Evolutionary conservation across 2,113 vertebrate genomes (phyloP).

Genomic region (Anarrhichthys ocellatus): DNA sequence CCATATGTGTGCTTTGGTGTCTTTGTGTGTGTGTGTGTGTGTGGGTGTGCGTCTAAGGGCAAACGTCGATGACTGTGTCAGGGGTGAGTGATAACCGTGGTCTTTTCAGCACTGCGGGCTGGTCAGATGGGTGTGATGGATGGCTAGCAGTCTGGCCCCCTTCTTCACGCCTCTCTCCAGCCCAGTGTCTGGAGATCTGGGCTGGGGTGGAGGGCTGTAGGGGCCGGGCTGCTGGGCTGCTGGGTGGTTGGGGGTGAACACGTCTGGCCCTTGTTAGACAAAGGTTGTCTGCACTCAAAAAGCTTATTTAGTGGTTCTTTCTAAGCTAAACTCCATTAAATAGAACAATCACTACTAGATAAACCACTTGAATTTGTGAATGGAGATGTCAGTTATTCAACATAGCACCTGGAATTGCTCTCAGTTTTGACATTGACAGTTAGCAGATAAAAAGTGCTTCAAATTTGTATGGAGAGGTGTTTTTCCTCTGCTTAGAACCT

Average conservation of each 20-base stretch:
- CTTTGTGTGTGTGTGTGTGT: conserved; percentile 27
- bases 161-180: conserved; percentile 55
- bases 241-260: conserved; percentile 44
- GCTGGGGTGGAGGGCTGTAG: conserved; percentile 38
- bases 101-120: conserved; percentile 74
- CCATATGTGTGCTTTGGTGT: conserved; percentile 41
- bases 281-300: conserved; percentile 34
- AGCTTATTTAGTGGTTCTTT: conserved; percentile 4
- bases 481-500: background rate
- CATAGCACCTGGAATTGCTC: conserved; percentile 20
- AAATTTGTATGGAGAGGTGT: background rate
- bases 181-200: conserved; percentile 61
- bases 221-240: conserved; percentile 6
- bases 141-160: conserved; percentile 69
- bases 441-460: conserved; percentile 9
- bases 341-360: background rate
- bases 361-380: conserved; percentile 34
- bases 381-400: conserved; percentile 19
- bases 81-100: conserved; percentile 82
- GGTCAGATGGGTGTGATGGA: conserved; percentile 79
- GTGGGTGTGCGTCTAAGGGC: conserved; percentile 46
- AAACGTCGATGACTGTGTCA: conserved; percentile 78
- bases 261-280: conserved; percentile 45
- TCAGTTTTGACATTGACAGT: conserved; percentile 32
- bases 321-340: conserved; percentile 10